A percentile compares a stretch with the other conserved stretches of the same genome.
These are phyloP conservation scores for Geothlypis trichas DNA, from an alignment of 2,113 vertebrate species.

Conservation along the genomic window DNA sequence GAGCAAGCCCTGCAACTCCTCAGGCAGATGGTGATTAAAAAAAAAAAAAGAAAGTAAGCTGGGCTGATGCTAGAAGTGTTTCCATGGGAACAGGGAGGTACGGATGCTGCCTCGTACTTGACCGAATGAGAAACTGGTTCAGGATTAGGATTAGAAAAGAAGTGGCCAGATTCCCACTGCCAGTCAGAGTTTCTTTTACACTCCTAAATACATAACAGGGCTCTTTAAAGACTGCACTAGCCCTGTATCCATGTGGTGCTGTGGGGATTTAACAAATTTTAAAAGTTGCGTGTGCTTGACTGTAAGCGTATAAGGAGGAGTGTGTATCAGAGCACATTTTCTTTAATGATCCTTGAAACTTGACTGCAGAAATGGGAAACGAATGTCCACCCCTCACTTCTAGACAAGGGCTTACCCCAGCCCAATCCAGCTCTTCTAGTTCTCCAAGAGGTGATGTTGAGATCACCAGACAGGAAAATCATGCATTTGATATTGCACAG, in stretches of 20 bases:
- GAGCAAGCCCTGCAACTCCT: constrained; percentile 32
- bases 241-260: neutral
- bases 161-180: neutral
- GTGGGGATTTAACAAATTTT: neutral
- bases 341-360: neutral
- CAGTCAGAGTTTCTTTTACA: neutral
- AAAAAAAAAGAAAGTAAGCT: constrained; percentile 54
- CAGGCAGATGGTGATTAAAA: constrained; percentile 71
- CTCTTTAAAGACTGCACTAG: neutral
- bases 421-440: neutral
- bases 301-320: fast-evolving
- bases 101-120: constrained; percentile 55
- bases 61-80: constrained; percentile 72
- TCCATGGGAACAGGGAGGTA: constrained; percentile 75
- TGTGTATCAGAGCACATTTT: neutral
- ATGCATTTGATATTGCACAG: neutral
- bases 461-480: neutral
- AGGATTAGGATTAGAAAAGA: constrained; percentile 39
- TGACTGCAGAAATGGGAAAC: neutral
- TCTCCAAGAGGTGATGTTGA: neutral
- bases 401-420: neutral
- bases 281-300: neutral
- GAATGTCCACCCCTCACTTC: neutral
- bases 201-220: neutral
- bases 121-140: constrained; percentile 60